Base-by-base conservation (phyloP, 2,113 vertebrate species). In the Nanorana parkeri region DNA sequence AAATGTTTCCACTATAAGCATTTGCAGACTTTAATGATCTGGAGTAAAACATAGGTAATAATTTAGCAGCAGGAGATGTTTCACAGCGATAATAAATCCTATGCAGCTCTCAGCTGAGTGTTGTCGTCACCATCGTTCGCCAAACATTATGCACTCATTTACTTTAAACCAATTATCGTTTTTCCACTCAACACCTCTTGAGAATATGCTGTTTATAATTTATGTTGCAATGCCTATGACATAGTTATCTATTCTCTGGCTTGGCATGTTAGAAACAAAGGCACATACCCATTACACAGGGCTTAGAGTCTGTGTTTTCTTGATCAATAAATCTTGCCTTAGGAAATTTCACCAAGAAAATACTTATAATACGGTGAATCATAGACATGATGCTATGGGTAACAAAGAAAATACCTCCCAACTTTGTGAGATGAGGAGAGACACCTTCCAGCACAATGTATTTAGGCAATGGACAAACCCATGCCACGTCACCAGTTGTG, bases 101-200 rank as follows among this genome's bases (percentile, higher is more conserved):
- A 60, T 16, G 20, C 24, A 29, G 47, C 24, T 58, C 54, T 23
- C 24, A 36, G 10, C 21, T 58, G 26, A 36, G 29, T 58, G 21
- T 5, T 19, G 26, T 29, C 20, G n/a, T 60, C 20, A 29, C 26
- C 26, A 36, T 5, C 47, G 21, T 36, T 72, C 56, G 20, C 21
- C 10, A 36, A 36, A 4, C 21, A 28, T 28, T 73, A 19, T 73
- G 51, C 52, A 24, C 71, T 74, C 71, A 60, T 74, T 74, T 58
- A 60, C 71, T 58, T 73, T 21, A 74, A 36, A 21, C 71, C 71
- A 74, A 36, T 74, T 32, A 74, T 58, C 58, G 54, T 74, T 58
- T 73, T 74, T 74, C 71, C 71, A 74, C 28, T 60, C 28, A n/a
- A 3, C 32, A 23, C 17, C 54, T 17, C 54, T n/a, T 36, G 28